Conservation (phyloP, 2,113 vertebrate species). For the Shinisaurus crocodilurus region DNA sequence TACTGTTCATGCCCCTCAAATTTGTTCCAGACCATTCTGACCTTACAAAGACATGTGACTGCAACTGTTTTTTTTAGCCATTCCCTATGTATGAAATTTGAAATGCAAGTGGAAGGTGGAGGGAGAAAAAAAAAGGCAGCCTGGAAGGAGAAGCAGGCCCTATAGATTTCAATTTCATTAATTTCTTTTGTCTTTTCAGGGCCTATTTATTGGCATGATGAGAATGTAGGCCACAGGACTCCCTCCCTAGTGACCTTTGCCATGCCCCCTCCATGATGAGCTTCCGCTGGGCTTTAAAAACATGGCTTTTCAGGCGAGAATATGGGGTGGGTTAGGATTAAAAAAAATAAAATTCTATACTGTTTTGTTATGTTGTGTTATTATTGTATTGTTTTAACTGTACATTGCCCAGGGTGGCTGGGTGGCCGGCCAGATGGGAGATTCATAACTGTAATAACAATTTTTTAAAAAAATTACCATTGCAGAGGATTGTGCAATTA, state of each 20-base stretch:
- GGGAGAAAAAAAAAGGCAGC: background rate
- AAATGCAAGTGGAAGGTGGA: background rate
- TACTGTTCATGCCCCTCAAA: background rate
- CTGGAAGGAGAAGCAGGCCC: background rate
- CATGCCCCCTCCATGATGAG: no score
- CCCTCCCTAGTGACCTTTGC: no score
- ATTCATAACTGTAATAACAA: no score
- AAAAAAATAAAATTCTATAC: no score
- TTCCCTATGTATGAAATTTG: background rate
- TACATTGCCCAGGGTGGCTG: no score
- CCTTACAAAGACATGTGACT: background rate
- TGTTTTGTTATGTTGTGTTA: no score
- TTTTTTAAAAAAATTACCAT: no score
- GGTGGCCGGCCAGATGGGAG: no score
- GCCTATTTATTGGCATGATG: background rate
- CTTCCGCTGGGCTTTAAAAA: no score
- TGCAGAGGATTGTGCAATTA: conserved; percentile 28
- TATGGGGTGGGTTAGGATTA: no score
- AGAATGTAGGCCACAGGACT: background rate
- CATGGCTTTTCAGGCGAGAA: no score
- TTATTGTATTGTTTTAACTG: no score
- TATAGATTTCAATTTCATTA: background rate
- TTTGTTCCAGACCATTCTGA: background rate
- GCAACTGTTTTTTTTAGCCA: background rate
- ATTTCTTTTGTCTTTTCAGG: background rate